Percentiles rank a stretch among this genome's conserved stretches.
Evolutionary conservation across 1,140 invertebrate species (phyloP).

Genomic region (Drosophila melanica): DNA sequence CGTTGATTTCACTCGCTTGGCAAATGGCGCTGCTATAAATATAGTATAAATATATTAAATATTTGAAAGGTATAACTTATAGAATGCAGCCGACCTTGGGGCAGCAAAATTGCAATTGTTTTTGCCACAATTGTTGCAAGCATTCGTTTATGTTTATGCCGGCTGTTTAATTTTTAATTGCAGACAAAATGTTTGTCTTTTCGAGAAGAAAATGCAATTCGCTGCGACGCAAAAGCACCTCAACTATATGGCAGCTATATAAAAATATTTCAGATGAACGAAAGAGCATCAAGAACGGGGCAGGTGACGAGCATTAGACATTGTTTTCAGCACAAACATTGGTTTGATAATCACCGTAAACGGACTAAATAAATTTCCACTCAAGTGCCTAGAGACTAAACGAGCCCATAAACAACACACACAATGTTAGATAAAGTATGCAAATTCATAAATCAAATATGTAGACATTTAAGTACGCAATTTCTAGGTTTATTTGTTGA

Average conservation of each 20-base stretch:
- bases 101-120: neutral
- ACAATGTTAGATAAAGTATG: slow-evolving; percentile 3
- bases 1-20: slow-evolving; percentile 15
- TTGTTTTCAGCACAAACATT: slow-evolving; percentile 26
- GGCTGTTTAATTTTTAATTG: slow-evolving; percentile 27
- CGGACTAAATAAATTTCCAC: slow-evolving; percentile 54
- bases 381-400: neutral
- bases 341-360: slow-evolving; percentile 30
- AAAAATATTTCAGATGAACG: slow-evolving; percentile 35
- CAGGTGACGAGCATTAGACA: neutral
- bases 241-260: slow-evolving; percentile 42
- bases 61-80: neutral
- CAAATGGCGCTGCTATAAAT: neutral
- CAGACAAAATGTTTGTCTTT: slow-evolving; percentile 27
- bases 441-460: slow-evolving; percentile 23
- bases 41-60: neutral
- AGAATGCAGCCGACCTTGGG: slow-evolving; percentile 6
- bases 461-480: slow-evolving; percentile 4
- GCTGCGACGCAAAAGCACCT: slow-evolving; percentile 37
- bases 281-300: neutral
- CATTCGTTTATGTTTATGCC: slow-evolving; percentile 37
- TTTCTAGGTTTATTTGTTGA: neutral
- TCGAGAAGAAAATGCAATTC: slow-evolving; percentile 16
- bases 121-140: slow-evolving; percentile 29
- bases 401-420: neutral